phyloP scores from a whole-genome alignment of 64 coral and sea anemone species.

The Montipora cactus region DNA sequence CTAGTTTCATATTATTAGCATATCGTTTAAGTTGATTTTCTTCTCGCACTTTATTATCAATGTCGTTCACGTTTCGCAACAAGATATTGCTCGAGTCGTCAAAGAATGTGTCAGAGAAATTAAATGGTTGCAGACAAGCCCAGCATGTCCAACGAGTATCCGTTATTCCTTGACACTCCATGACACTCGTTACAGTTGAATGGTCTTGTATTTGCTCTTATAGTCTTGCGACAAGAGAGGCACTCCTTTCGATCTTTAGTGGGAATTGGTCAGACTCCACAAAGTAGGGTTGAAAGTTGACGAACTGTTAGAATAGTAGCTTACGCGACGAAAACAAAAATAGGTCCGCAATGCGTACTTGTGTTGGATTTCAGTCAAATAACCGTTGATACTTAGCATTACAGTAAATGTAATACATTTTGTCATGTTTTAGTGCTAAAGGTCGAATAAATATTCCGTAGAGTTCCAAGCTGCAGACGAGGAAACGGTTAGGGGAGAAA shows the following conservation, averaged over 20 bases:
- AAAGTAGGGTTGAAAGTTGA: background rate
- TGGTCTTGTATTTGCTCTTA: background rate
- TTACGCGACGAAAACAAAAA: background rate
- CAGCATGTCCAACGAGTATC: background rate
- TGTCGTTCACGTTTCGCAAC: background rate
- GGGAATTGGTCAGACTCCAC: background rate
- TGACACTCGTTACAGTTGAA: background rate
- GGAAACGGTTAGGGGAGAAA: no score
- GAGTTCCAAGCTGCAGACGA: no score
- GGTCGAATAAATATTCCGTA: no score
- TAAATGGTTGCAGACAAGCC: background rate
- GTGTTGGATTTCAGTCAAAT: no score
- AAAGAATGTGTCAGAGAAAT: background rate
- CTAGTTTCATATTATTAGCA: background rate
- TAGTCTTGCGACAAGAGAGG: background rate
- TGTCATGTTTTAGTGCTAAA: no score
- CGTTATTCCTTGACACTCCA: background rate
- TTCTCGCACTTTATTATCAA: background rate
- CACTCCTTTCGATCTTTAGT: background rate
- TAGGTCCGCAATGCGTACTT: no score
- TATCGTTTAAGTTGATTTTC: background rate
- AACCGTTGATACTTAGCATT: no score
- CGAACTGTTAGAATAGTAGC: constrained; percentile 1
- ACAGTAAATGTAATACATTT: no score
- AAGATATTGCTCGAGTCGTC: background rate